Evolutionary conservation across 2,888 invertebrate species (phyloP).

Genomic region (Loripinus fragilis): DNA sequence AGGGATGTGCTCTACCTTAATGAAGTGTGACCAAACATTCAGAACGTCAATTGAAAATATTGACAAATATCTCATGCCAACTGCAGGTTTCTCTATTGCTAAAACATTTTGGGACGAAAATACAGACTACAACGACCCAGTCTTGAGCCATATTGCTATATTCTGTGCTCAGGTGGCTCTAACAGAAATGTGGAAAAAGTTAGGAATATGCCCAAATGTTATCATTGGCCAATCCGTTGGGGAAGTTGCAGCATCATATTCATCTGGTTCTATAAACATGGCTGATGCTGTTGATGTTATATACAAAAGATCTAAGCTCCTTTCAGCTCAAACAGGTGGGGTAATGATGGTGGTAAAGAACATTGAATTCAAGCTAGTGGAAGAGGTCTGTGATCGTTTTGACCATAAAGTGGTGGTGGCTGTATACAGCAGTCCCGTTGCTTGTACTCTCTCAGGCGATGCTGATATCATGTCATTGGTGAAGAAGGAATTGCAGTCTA

Average conservation of each 20-base stretch:
- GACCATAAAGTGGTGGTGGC: constrained; percentile 43
- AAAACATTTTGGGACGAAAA: constrained; percentile 30
- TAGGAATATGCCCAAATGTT: constrained; percentile 60
- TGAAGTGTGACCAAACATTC: constrained; percentile 50
- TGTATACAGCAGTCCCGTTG: constrained; percentile 56
- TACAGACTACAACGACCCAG: constrained; percentile 45
- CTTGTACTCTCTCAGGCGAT: constrained; percentile 64
- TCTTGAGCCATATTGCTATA: constrained; percentile 64
- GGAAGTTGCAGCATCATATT: constrained; percentile 69
- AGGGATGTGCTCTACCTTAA: constrained; percentile 71
- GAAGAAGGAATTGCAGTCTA: not conserved
- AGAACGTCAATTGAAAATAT: constrained; percentile 44
- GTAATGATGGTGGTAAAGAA: constrained; percentile 64
- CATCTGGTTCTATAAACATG: constrained; percentile 52
- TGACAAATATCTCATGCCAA: constrained; percentile 37
- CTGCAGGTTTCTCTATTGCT: constrained; percentile 45
- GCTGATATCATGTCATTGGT: constrained; percentile 13
- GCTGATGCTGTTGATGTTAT: constrained; percentile 63
- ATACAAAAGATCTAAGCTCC: constrained; percentile 55
- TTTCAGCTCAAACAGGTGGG: constrained; percentile 49
- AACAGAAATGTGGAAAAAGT: constrained; percentile 51
- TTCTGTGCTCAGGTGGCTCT: constrained; percentile 67
- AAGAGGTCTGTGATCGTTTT: constrained; percentile 27
- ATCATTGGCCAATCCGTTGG: constrained; percentile 72
- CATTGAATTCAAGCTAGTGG: constrained; percentile 37